Evolutionary conservation across 2,888 invertebrate genomes (phyloP).

Genomic region (Andrena haemorrhoa): DNA sequence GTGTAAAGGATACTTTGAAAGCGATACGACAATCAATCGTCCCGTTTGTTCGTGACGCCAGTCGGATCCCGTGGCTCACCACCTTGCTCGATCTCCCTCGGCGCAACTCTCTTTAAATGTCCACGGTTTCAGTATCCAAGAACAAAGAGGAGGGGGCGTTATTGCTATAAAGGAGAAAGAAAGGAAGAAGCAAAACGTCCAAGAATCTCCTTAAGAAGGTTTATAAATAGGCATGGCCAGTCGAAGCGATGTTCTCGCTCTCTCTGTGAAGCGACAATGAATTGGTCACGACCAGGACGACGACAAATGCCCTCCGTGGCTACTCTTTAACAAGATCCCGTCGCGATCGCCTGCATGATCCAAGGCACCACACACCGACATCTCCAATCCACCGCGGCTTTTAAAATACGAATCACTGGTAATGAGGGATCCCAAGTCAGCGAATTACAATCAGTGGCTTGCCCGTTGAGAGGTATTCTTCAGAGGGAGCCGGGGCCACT

Average conservation of each 20-base stretch:
- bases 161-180: conserved; percentile 42
- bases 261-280: conserved; percentile 67
- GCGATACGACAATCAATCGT: conserved; percentile 61
- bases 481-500: background rate
- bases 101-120: conserved; percentile 49
- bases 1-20: conserved; percentile 59
- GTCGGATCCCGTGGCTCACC: conserved; percentile 10
- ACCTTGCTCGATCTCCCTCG: conserved; percentile 26
- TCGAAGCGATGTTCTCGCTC: conserved; percentile 66
- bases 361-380: background rate
- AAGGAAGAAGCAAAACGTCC: conserved; percentile 49
- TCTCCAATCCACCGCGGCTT: background rate
- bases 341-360: conserved; percentile 10
- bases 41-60: conserved; percentile 23
- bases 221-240: conserved; percentile 65
- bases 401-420: background rate
- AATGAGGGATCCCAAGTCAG: background rate
- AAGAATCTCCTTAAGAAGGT: conserved; percentile 65
- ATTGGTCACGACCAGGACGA: conserved; percentile 60
- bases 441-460: background rate
- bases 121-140: conserved; percentile 42
- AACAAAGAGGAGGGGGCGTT: conserved; percentile 31
- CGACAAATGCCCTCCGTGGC: conserved; percentile 44
- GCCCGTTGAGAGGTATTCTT: background rate
- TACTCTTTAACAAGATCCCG: conserved; percentile 38